Evolutionary conservation across 1,140 invertebrate species (phyloP).

Genomic region (Theocolax elegans): DNA sequence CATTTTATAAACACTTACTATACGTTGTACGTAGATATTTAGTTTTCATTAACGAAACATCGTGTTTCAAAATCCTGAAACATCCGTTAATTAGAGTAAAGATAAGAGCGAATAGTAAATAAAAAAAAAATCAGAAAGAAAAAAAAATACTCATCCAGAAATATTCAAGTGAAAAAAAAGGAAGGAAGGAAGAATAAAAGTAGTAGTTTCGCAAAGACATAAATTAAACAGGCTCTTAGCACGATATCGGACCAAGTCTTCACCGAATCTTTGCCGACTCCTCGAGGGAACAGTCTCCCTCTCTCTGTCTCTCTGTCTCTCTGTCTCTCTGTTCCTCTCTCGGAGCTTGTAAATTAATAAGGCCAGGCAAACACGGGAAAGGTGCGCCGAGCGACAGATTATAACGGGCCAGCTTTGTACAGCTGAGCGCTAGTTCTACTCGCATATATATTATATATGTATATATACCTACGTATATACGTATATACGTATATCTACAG

Average conservation of each 20-base stretch:
- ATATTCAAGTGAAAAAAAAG: background rate
- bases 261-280: constrained; percentile 22
- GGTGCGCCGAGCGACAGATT: constrained; percentile 34
- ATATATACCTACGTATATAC: too few species aligned
- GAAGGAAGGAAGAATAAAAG: background rate
- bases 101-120: too few species aligned
- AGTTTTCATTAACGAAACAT: too few species aligned
- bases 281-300: background rate
- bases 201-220: constrained; percentile 41
- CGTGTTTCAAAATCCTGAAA: too few species aligned
- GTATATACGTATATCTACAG: too few species aligned
- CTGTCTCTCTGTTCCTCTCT: too few species aligned
- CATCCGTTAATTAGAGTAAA: too few species aligned
- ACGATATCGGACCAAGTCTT: constrained; percentile 2
- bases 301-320: constrained; percentile 4
- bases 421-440: constrained; percentile 8
- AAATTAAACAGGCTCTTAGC: constrained; percentile 55
- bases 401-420: constrained; percentile 33
- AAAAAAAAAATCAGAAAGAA: too few species aligned
- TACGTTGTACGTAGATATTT: too few species aligned
- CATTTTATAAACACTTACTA: too few species aligned
- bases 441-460: too few species aligned
- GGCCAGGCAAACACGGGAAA: constrained; percentile 48
- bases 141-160: too few species aligned
- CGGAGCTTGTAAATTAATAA: constrained; percentile 54